Conservation (phyloP, 2,113 vertebrate species). For the Sorex fumeus region DNA sequence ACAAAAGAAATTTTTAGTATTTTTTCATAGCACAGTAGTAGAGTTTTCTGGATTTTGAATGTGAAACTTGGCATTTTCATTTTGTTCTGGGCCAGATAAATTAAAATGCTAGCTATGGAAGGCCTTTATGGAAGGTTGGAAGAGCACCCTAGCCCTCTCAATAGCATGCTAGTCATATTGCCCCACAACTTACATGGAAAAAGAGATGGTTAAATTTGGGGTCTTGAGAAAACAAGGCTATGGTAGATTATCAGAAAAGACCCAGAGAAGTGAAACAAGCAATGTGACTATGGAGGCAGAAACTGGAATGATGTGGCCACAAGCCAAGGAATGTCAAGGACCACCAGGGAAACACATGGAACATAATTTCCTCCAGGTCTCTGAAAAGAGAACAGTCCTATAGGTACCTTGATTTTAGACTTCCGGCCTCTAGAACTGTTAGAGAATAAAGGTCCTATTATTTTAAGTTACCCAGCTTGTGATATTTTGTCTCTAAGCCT, state of each 20-base stretch:
- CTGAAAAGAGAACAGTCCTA: not conserved
- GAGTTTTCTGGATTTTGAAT: not conserved
- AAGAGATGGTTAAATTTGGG: constrained; percentile 19
- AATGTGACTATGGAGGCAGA: not conserved
- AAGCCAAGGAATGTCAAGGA: not conserved
- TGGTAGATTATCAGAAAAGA: not conserved
- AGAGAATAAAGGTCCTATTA: not conserved
- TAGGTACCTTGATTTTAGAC: not conserved
- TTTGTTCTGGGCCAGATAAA: not conserved
- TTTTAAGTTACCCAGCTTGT: not conserved
- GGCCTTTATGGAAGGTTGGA: not conserved
- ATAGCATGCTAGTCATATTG: not conserved
- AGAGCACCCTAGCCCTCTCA: not conserved
- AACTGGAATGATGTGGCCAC: not conserved
- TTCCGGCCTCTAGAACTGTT: not conserved
- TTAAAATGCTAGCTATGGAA: not conserved
- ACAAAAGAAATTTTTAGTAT: not conserved
- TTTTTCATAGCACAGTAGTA: not conserved
- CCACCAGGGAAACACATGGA: not conserved
- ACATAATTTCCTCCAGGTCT: not conserved
- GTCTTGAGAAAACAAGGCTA: not conserved
- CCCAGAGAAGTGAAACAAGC: not conserved
- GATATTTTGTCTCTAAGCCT: not conserved
- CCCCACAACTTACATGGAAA: not conserved
- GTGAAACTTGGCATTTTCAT: not conserved